These are phyloP conservation scores for Hydrocynus forskahlii DNA, from an alignment of 2,797 vertebrate genomes.

Conservation along the genomic window DNA sequence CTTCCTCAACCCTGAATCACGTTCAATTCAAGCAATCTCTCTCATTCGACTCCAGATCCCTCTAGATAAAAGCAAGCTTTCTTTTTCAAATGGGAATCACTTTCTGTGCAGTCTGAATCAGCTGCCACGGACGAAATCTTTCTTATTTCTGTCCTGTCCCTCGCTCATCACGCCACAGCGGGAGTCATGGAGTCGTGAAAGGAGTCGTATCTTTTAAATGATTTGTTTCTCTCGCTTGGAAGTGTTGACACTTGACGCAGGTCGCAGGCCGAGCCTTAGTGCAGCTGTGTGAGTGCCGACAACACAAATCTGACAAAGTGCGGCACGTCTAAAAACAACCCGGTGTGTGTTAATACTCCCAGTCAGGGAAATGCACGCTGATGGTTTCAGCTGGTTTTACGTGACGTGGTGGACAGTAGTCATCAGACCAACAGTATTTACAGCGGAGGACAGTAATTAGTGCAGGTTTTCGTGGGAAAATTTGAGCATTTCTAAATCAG, in stretches of 20 bases:
- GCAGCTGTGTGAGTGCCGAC: slow-evolving; percentile 24
- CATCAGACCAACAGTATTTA: no score
- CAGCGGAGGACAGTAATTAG: no score
- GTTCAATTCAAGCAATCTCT: not conserved
- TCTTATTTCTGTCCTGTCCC: not conserved
- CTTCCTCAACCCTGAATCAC: not conserved
- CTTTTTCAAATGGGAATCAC: not conserved
- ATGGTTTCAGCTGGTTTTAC: no score
- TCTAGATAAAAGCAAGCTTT: not conserved
- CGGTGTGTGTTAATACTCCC: not conserved
- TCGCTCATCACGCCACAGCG: not conserved
- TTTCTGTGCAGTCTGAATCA: not conserved
- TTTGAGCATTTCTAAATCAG: no score
- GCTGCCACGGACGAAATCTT: not conserved
- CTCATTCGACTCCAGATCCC: not conserved
- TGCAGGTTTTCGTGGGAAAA: no score
- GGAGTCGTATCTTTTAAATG: slow-evolving; percentile 31
- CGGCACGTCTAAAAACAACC: not conserved
- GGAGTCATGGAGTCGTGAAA: slow-evolving; percentile 24
- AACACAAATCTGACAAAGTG: slow-evolving; percentile 1
- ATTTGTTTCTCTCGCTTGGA: slow-evolving; percentile 23
- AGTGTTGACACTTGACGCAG: slow-evolving; percentile 27
- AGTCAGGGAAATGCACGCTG: not conserved
- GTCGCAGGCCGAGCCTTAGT: slow-evolving; percentile 4
- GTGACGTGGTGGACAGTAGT: no score